Evolutionary conservation across 64 coral and sea anemone species (phyloP).

Genomic region (Montipora sp.): DNA sequence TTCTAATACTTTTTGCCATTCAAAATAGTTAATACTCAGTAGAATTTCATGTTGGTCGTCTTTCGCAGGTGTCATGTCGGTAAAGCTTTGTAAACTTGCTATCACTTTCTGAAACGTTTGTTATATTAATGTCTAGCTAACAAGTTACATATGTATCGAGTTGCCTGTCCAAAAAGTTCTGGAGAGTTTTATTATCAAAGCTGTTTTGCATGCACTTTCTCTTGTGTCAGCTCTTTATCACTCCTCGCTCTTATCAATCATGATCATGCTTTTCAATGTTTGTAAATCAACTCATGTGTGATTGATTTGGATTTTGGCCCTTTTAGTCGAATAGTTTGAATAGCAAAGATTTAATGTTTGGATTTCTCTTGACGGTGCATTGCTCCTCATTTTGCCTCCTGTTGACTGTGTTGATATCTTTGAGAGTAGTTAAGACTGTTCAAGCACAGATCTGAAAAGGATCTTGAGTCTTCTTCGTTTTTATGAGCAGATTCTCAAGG

Average conservation of each 20-base stretch:
- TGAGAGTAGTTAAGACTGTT: not conserved
- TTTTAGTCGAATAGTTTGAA: not conserved
- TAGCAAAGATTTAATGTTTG: not conserved
- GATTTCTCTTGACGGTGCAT: no score
- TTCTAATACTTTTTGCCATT: no score
- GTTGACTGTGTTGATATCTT: not conserved
- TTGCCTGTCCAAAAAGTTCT: not conserved
- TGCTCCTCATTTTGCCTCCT: not conserved
- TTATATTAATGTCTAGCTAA: not conserved
- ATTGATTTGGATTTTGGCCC: constrained; percentile 8
- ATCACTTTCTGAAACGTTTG: no score
- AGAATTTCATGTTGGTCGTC: no score
- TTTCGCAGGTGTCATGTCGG: no score
- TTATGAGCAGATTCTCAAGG: not conserved
- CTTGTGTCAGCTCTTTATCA: constrained; percentile 23
- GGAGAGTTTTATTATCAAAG: constrained; percentile 2
- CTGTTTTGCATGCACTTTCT: not conserved
- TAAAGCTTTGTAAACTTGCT: no score
- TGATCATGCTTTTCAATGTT: not conserved
- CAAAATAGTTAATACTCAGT: no score
- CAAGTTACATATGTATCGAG: not conserved
- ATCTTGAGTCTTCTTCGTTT: not conserved
- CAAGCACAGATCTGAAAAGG: not conserved
- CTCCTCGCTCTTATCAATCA: not conserved
- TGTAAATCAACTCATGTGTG: not conserved